phyloP scores from a whole-genome alignment of 2,113 vertebrate species.

The Arizona elegans region DNA sequence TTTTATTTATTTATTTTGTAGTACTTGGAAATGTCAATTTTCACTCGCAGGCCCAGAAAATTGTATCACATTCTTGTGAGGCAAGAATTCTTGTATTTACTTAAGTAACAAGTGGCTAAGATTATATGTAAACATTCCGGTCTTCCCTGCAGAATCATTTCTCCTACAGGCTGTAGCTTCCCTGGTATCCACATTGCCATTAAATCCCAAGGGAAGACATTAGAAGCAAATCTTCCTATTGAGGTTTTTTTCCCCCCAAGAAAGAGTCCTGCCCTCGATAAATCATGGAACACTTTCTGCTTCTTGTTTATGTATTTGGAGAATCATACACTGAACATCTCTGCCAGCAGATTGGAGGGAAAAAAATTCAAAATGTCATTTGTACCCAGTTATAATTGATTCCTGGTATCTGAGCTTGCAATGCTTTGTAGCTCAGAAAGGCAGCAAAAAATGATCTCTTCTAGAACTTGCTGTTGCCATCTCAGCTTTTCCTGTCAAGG shows the following conservation, averaged over 20 bases:
- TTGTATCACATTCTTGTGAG: not conserved
- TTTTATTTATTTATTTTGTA: not conserved
- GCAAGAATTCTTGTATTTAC: not conserved
- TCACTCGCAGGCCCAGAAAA: not conserved
- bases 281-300: not conserved
- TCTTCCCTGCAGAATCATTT: not conserved
- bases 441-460: slow-evolving; percentile 2
- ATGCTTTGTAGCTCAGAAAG: not conserved
- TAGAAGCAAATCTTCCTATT: not conserved
- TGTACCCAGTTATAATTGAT: not conserved
- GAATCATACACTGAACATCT: not conserved
- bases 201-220: not conserved
- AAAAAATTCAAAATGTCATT: not conserved
- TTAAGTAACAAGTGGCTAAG: not conserved
- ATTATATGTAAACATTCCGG: not conserved
- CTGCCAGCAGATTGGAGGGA: not conserved
- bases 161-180: not conserved
- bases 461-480: not conserved
- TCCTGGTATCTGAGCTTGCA: slow-evolving; percentile 9
- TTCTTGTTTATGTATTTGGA: not conserved
- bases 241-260: not conserved
- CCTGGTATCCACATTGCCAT: not conserved
- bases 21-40: not conserved
- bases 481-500: slow-evolving; percentile 21
- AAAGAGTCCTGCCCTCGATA: not conserved